Conservation (phyloP, 1,140 invertebrate species). For the Mesaphorura yosii region DNA sequence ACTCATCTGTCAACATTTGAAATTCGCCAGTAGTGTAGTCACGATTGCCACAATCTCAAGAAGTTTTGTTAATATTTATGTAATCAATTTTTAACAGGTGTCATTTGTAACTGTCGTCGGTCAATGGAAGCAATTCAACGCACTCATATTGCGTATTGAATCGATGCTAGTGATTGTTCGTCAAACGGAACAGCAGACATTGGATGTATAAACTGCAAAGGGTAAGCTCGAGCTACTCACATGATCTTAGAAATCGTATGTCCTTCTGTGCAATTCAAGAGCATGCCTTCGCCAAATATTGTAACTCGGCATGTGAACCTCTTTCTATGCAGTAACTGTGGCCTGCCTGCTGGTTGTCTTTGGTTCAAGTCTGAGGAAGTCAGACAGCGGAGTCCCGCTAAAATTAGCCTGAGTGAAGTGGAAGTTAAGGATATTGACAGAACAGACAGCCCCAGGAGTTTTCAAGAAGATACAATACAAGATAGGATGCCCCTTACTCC, state of each 20-base stretch:
- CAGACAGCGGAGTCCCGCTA: no score
- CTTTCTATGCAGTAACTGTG: constrained; percentile 12
- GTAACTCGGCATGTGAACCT: neutral
- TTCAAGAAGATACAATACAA: constrained; percentile 9
- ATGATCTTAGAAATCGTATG: neutral
- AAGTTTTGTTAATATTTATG: neutral
- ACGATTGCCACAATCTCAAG: neutral
- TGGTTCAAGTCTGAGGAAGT: constrained; percentile 22
- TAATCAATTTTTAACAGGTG: neutral
- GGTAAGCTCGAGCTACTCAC: constrained; percentile 3
- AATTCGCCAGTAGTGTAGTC: neutral
- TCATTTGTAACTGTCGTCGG: neutral
- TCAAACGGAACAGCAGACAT: constrained; percentile 15
- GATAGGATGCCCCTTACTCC: constrained; percentile 8
- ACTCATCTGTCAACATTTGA: no score
- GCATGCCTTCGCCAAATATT: neutral
- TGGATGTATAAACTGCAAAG: constrained; percentile 29
- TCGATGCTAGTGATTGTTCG: neutral
- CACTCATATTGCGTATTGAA: neutral
- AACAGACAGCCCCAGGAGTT: neutral
- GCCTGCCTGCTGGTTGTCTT: constrained; percentile 25
- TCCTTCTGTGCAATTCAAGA: neutral
- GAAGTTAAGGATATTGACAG: constrained; percentile 15
- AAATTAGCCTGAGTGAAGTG: constrained; percentile 12
- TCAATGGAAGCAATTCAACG: neutral